Base-by-base conservation (phyloP, 2,888 invertebrate genomes). In the Volucella inanis region DNA sequence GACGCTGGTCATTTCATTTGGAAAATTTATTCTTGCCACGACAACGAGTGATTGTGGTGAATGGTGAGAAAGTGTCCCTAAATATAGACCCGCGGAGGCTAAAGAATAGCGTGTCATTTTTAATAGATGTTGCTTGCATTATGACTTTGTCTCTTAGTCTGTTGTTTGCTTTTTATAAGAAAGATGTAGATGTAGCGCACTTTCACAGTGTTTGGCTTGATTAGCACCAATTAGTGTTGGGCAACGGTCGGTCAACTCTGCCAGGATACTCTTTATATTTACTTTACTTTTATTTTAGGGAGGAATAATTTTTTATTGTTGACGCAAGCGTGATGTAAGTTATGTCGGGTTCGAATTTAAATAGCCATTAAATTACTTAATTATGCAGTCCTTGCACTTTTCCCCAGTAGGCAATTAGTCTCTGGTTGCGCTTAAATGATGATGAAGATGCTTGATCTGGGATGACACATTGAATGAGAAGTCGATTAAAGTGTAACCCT, bases 191-290 rank as follows among this genome's bases (percentile, higher is more conserved):
- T 49, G 14, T n/a, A 62, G 12, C 11, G 43, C 41, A 71, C 39
- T 49, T 31, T 74, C 57, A 65, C 78, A 45, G 54, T 68, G 74
- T 57, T 76, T 71, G 77, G 72, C 78, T 83, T 83, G 78, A 83
- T 78, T 72, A 83, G 83, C 55, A 78, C 45, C 83, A 83, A 78
- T 83, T 83, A 83, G 78, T 57, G 83, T n/a, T 52, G 22, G 12
- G 52, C 6, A 61, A 12, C 14, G 47, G 57, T 14, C 57, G 57
- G 45, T 68, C 65, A 72, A 50, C 55, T 52, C 67, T 64, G 22
- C 49, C 45, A 55, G 64, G 55, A 55, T 14, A 67, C 55, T 72
- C 62, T 45, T 54, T 61, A 22, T 31, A 31, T 31, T 6, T 6
- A 31, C 4, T 31, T 31, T 6, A 31, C 1, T 31, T 31, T 31